Conservation (phyloP, 2,888 invertebrate species). For the Thera britannica region DNA sequence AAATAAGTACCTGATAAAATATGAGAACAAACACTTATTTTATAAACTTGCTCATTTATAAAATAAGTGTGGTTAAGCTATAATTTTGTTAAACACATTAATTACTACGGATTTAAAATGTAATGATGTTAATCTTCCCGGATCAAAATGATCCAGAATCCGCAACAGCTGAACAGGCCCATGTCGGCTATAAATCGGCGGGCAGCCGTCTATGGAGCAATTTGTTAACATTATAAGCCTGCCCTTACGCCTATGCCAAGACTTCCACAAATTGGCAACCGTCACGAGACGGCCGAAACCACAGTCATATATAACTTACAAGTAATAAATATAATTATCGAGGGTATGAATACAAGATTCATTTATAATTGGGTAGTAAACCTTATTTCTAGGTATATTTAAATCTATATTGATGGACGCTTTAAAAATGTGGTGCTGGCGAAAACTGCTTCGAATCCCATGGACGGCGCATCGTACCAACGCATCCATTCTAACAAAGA, state of each 20-base stretch:
- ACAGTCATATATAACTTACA: background rate
- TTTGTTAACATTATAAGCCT: slow-evolving; percentile 56
- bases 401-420: too few relatives aligned
- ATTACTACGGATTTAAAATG: slow-evolving; percentile 1
- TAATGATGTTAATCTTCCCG: slow-evolving; percentile 10
- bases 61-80: background rate
- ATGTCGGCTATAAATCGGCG: slow-evolving; percentile 48
- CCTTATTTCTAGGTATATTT: too few relatives aligned
- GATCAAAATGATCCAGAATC: slow-evolving; percentile 18
- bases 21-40: too few relatives aligned
- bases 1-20: too few relatives aligned
- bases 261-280: background rate
- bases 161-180: slow-evolving; percentile 35
- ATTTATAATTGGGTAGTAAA: too few relatives aligned
- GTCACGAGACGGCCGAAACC: background rate
- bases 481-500: too few relatives aligned
- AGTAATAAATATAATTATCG: too few relatives aligned
- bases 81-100: slow-evolving; percentile 5
- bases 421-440: too few relatives aligned
- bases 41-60: too few relatives aligned
- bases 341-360: too few relatives aligned
- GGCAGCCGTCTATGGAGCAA: slow-evolving; percentile 49
- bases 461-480: too few relatives aligned
- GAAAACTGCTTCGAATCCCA: too few relatives aligned
- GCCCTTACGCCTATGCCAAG: slow-evolving; percentile 15